Evolutionary conservation across 2,797 vertebrate genomes (phyloP).

Genomic region (Muscicapa striata): DNA sequence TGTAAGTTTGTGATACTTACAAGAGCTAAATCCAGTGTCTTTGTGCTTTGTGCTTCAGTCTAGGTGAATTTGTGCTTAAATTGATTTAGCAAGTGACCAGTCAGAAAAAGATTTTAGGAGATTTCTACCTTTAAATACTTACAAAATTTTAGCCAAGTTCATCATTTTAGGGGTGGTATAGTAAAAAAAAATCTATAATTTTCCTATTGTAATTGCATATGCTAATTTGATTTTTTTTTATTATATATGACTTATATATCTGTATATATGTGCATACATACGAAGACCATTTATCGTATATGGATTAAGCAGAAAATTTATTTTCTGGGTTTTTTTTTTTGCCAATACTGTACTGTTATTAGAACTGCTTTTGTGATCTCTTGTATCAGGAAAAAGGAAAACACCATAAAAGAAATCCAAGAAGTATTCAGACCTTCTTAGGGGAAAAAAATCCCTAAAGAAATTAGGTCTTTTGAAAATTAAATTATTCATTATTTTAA

Average conservation of each 20-base stretch:
- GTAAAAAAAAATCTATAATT: not conserved
- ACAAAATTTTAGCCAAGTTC: not conserved
- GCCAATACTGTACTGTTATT: not conserved
- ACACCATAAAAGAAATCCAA: not conserved
- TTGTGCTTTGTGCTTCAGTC: not conserved
- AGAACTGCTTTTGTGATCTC: not conserved
- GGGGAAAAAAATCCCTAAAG: not conserved
- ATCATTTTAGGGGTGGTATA: not conserved
- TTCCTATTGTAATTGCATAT: not conserved
- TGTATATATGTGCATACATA: not conserved
- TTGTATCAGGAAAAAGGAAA: not conserved
- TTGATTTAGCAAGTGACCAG: not conserved
- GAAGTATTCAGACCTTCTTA: not conserved
- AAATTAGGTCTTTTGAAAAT: not conserved
- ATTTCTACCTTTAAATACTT: not conserved
- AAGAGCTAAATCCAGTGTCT: not conserved
- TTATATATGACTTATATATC: not conserved
- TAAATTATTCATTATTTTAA: not conserved
- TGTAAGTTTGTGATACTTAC: not conserved
- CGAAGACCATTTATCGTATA: not conserved
- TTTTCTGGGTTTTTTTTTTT: not conserved
- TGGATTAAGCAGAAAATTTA: conserved; percentile 27
- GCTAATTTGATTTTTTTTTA: not conserved
- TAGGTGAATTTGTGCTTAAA: not conserved
- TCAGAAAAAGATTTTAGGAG: not conserved